These are phyloP conservation scores for Adoxophyes honmai DNA, from an alignment of 1,140 invertebrate genomes.

Conservation along the genomic window DNA sequence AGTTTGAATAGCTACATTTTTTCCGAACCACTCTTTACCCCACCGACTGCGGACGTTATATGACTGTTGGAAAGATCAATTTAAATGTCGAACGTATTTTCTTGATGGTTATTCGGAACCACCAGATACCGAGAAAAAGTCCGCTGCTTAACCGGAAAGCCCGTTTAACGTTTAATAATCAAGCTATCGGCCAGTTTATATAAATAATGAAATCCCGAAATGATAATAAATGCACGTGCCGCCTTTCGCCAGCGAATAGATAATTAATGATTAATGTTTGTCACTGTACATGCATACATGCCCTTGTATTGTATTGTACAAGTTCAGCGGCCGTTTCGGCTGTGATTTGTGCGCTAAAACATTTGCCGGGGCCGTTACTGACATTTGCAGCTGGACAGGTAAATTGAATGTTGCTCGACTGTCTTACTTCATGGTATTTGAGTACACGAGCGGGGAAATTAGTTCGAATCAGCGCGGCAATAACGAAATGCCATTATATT, in stretches of 20 bases:
- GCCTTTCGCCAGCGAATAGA: background rate
- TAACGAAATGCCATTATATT: background rate
- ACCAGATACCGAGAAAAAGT: too few relatives aligned
- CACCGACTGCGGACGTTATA: conserved; percentile 2
- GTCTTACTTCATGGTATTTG: conserved; percentile 11
- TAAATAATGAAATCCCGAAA: background rate
- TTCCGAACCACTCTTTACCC: too few relatives aligned
- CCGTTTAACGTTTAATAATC: background rate
- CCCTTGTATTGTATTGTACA: background rate
- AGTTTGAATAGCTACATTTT: too few relatives aligned
- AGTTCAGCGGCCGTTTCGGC: background rate
- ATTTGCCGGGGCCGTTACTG: conserved; percentile 10
- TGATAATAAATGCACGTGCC: conserved; percentile 5
- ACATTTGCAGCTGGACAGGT: conserved; percentile 10
- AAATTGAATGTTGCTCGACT: conserved; percentile 2
- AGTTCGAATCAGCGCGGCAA: conserved; percentile 6
- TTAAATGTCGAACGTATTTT: background rate
- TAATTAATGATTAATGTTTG: conserved; percentile 2
- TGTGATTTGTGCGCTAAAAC: background rate
- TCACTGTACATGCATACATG: background rate
- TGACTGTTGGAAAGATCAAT: conserved; percentile 7
- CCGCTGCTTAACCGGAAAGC: background rate
- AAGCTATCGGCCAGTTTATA: background rate
- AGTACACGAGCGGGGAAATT: conserved; percentile 6
- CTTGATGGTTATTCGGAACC: too few relatives aligned